Base-by-base conservation (phyloP, 1,140 invertebrate genomes). In the Pogonus chalceus region DNA sequence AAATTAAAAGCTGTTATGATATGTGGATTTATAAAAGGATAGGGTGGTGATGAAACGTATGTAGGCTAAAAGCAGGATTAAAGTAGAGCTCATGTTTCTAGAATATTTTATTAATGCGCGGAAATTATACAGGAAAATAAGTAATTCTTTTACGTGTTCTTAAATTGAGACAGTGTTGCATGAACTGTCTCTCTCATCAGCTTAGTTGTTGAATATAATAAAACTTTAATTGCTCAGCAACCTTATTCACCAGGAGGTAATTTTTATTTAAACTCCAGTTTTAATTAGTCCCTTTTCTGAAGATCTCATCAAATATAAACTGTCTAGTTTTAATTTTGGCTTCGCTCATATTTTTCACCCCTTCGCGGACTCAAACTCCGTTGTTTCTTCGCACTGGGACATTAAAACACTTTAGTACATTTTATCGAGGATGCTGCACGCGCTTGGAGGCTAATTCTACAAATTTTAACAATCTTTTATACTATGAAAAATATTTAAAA, bases 401-500 rank as follows among this genome's bases (percentile, higher is more conserved):
- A 43, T 43, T 43, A 43, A 43, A 43, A 43, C 37, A 43, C 37
- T 43, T 43, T 43, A 43, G 37, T 43, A 12, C 18, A 43, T 43
- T 43, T 43, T 43, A 43, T 43, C 37, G 37, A 14, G 18, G 37
- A 16, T 16, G 9, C 37, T 16, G 26, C 26, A 7, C 26, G 26
- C 26, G 4, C 26, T 31, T 7, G 7, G 26, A 31, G 7, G 26
- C 14, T 14, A 4, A 31, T 31, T 14, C 26, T 7, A 31, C 26
- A 31, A 31, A 14, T 7, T 14, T 4, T 31, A 31, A 14, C 26
- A 4, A 16, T 9, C 9, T 12, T 16, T 16, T 4, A 7, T 9
- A 7, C n/a, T n/a, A n/a, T n/a, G n/a, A n/a, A n/a, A n/a, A n/a
- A 18, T 18, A 43, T 16, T 43, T 43, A 43, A 43, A 7, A 43